Evolutionary conservation across 2,113 vertebrate species (phyloP), one percentile per base, ranked within the genome.

Genomic region (Condylura cristata): DNA sequence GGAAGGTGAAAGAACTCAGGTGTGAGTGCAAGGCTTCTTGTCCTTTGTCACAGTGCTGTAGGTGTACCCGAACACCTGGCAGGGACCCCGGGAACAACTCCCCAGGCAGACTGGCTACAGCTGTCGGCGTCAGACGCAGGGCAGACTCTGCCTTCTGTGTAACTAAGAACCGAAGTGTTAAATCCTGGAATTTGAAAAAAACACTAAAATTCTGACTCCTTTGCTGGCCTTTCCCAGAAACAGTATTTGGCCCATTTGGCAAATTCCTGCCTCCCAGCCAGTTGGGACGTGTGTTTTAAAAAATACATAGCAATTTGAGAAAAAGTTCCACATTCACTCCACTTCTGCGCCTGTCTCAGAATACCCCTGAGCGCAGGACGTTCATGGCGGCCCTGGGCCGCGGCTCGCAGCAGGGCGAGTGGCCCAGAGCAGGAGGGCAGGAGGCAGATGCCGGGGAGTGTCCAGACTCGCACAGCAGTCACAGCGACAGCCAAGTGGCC

Each of bases 341-440:
- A 34, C 20, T 32, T 61, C 46, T 90, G 58, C 53, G 37, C n/a
- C 41, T 30, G 18, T n/a, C 11, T 63, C 18, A 53, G 48, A 66
- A 20, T 30, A 53, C 28, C 0, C 48, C 48, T 17, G 1, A 2
- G 6, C 9, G 0, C 32, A 41, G 30, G 28, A n/a, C 18, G n/a
- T 56, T 56, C 66, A 61, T 28, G 28, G 37, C 16, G 2, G 9
- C 46, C 9, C 46, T 48, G 46, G 13, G 46, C 46, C 7, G 6
- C 2, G 11, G 7, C 46, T 12, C 11, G 20, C 39, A 92, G 51
- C 20, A 4, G 18, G 44, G 18, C 16, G 82, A 48, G 44, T 68
- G 61, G 1, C 30, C 24, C 30, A n/a, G 41, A 28, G n/a, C 14
- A 17, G 34, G n/a, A n/a, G n/a, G n/a, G n/a, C n/a, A n/a, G n/a